Evolutionary conservation across 2,113 vertebrate species (phyloP).

Genomic region (rabbit (Oryctolagus cuniculus)): mOryCun1.1 NC_091442.1:4788001-4788500

Average conservation of each 20-base stretch:
- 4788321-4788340: not conserved
- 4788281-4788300: too few relatives aligned
- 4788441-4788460: accelerated
- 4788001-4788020: too few relatives aligned
- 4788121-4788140: accelerated
- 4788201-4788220: too few relatives aligned
- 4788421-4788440: not conserved
- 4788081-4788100: too few relatives aligned
- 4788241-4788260: not conserved
- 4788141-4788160: accelerated
- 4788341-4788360: not conserved
- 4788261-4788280: too few relatives aligned
- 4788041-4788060: not conserved
- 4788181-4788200: accelerated
- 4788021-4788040: accelerated
- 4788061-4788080: accelerated
- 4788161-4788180: accelerated
- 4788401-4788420: not conserved
- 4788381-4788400: not conserved
- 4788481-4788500: not conserved
- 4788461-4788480: not conserved
- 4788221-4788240: accelerated
- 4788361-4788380: not conserved
- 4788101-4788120: not conserved
- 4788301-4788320: too few relatives aligned